Percentiles rank a stretch among this genome's conserved stretches.
Evolutionary conservation across 2,113 vertebrate species (phyloP).

Genomic region (Arothron firmamentum): DNA sequence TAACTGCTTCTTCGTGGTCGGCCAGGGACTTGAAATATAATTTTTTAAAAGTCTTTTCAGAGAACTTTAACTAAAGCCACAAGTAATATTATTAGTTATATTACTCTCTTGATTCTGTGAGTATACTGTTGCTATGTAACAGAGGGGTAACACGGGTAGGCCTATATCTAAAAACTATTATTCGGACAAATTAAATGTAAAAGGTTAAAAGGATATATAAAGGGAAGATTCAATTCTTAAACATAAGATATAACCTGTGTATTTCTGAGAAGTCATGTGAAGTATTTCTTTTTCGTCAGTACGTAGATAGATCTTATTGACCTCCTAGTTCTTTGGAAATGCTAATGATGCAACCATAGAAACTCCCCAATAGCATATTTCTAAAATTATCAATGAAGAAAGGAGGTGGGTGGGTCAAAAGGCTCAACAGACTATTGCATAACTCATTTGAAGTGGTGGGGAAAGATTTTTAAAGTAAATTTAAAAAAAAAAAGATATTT

Average conservation of each 20-base stretch:
- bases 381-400: slow-evolving; percentile 50
- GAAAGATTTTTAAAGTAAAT: too few relatives aligned
- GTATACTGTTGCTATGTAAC: too few relatives aligned
- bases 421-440: background rate
- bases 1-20: slow-evolving; percentile 13
- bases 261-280: too few relatives aligned
- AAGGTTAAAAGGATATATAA: too few relatives aligned
- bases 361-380: slow-evolving; percentile 48
- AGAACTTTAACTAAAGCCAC: background rate
- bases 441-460: too few relatives aligned
- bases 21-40: background rate
- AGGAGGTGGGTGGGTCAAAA: slow-evolving; percentile 33
- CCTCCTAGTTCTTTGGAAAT: slow-evolving; percentile 35
- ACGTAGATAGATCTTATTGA: background rate
- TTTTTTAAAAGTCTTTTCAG: background rate
- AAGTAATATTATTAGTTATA: background rate
- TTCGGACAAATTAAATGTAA: background rate
- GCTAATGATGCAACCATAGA: slow-evolving; percentile 57
- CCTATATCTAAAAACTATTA: too few relatives aligned
- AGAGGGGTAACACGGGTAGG: too few relatives aligned
- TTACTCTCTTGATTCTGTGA: background rate
- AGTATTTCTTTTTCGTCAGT: background rate
- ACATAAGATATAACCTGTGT: too few relatives aligned
- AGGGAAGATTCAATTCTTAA: too few relatives aligned
- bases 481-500: too few relatives aligned